Evolutionary conservation across 2,797 vertebrate species (phyloP).

Genomic region (Malurus splendens): DNA sequence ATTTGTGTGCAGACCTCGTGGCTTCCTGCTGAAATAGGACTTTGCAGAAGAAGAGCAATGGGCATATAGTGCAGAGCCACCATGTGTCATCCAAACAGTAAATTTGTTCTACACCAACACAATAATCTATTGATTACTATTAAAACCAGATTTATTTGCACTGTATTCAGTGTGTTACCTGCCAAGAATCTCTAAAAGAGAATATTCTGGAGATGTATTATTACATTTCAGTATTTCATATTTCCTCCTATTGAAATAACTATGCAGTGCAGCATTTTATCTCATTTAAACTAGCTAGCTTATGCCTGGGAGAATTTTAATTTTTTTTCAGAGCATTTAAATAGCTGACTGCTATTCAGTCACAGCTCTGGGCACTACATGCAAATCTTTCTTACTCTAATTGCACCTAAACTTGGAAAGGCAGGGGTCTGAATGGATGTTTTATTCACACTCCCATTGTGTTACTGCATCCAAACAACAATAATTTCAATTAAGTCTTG

Average conservation of each 20-base stretch:
- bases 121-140: slow-evolving; percentile 4
- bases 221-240: not conserved
- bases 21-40: not conserved
- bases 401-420: not conserved
- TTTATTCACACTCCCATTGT: not conserved
- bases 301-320: not conserved
- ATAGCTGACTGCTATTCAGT: not conserved
- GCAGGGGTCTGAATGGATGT: not conserved
- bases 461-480: not conserved
- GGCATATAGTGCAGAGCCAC: not conserved
- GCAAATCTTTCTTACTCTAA: not conserved
- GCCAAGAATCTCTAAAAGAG: not conserved
- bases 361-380: not conserved
- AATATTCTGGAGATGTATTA: not conserved
- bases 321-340: not conserved
- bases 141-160: not conserved
- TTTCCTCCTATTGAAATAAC: not conserved
- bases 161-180: not conserved
- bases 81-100: not conserved
- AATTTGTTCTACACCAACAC: not conserved
- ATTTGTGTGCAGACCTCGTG: not conserved
- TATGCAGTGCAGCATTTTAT: not conserved
- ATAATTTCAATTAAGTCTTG: not conserved
- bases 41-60: not conserved
- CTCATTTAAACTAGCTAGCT: not conserved